Evolutionary conservation across 2,888 invertebrate species (phyloP).

Genomic region (Acleris sparsana): DNA sequence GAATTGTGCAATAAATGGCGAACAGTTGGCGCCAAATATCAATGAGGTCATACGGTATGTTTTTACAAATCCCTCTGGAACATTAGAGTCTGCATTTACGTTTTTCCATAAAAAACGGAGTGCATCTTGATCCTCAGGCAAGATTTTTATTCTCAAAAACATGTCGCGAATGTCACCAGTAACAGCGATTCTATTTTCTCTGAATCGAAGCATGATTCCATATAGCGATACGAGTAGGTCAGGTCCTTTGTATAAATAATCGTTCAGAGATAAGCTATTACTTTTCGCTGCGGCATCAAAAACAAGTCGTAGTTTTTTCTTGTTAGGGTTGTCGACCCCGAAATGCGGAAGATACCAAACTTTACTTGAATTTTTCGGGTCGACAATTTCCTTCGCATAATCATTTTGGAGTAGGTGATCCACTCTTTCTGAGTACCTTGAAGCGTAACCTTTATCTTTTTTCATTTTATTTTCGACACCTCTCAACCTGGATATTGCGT

Average conservation of each 20-base stretch:
- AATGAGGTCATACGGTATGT: slow-evolving; percentile 30
- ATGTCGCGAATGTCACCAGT: slow-evolving; percentile 40
- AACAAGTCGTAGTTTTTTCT: slow-evolving; percentile 39
- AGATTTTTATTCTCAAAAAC: slow-evolving; percentile 38
- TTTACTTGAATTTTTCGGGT: neutral
- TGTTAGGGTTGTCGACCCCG: slow-evolving; percentile 7
- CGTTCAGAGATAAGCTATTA: slow-evolving; percentile 38
- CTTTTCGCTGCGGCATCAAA: slow-evolving; percentile 41
- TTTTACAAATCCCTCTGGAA: slow-evolving; percentile 1
- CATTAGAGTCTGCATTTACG: slow-evolving; percentile 14
- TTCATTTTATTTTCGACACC: slow-evolving; percentile 3
- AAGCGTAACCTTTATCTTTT: neutral
- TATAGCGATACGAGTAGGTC: slow-evolving; percentile 39
- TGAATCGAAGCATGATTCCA: slow-evolving; percentile 36
- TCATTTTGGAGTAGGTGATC: slow-evolving; percentile 1
- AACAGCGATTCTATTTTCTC: slow-evolving; percentile 23
- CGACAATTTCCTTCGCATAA: slow-evolving; percentile 1
- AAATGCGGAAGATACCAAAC: slow-evolving; percentile 4
- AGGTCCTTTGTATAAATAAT: slow-evolving; percentile 38
- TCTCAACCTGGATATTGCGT: slow-evolving; percentile 14
- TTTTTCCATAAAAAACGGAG: slow-evolving; percentile 8
- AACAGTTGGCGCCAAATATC: slow-evolving; percentile 36
- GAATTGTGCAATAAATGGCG: slow-evolving; percentile 39
- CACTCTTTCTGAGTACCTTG: slow-evolving; percentile 3
- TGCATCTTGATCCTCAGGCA: slow-evolving; percentile 35